Conservation (phyloP, 2,113 vertebrate species). For the Ochotona curzoniae region DNA sequence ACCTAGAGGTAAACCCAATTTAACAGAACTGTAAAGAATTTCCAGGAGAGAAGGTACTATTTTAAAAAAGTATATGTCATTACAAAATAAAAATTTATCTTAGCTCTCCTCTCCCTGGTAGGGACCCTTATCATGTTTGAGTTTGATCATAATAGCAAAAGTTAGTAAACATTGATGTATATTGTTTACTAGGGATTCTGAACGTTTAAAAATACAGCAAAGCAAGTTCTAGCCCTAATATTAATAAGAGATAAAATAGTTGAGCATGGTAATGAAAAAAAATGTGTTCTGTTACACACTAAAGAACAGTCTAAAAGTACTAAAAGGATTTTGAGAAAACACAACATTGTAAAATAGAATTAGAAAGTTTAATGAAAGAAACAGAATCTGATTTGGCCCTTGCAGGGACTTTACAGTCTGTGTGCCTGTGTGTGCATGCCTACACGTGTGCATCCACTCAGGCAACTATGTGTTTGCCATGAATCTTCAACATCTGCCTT, state of each 20-base stretch:
- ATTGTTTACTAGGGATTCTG: background rate
- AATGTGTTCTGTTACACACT: background rate
- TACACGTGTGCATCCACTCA: background rate
- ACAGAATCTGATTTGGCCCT: background rate
- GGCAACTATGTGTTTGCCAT: background rate
- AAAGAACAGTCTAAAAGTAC: background rate
- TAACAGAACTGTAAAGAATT: constrained; percentile 25
- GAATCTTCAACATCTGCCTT: background rate
- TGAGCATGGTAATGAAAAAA: background rate
- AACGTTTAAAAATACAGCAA: constrained; percentile 43
- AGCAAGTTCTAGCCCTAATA: background rate
- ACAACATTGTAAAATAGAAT: background rate
- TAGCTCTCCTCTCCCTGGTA: background rate
- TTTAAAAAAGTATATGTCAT: background rate
- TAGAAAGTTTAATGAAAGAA: background rate
- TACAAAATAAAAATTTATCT: constrained; percentile 40
- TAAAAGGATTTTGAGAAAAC: background rate
- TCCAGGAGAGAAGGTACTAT: constrained; percentile 8
- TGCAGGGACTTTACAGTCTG: background rate
- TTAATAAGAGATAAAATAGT: constrained; percentile 13
- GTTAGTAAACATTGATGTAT: background rate
- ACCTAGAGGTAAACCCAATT: constrained; percentile 20
- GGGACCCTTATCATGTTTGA: background rate
- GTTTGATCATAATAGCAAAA: background rate
- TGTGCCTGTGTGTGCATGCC: background rate